Conservation (phyloP, 2,113 vertebrate genomes). For the Tyrannus savana region DNA sequence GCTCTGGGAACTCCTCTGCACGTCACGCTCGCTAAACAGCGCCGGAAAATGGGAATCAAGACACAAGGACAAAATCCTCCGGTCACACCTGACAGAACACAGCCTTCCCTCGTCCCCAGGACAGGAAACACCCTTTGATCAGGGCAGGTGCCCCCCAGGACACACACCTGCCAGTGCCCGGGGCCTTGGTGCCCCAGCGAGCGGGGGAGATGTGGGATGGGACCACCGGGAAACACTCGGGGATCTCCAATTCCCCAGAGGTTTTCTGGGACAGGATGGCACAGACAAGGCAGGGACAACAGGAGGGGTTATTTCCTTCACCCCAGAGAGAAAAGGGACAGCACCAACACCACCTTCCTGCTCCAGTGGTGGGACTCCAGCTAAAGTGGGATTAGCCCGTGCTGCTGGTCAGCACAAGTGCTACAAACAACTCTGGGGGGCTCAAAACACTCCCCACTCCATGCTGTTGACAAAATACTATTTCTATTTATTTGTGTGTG, state of each 20-base stretch:
- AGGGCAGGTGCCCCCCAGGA: not conserved
- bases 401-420: not conserved
- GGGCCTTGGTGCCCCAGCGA: accelerated
- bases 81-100: not conserved
- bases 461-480: not conserved
- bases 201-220: not conserved
- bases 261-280: not conserved
- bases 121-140: conserved; percentile 6
- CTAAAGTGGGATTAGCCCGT: not conserved
- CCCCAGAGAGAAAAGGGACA: not conserved
- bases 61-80: not conserved
- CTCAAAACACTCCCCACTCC: not conserved
- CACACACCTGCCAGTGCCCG: not conserved
- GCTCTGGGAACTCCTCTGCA: not conserved
- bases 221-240: accelerated
- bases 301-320: not conserved
- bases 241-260: accelerated
- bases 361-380: not conserved
- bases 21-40: not conserved
- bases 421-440: not conserved
- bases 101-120: not conserved
- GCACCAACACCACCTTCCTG: not conserved
- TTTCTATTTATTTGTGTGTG: not conserved
- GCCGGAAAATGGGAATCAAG: not conserved
- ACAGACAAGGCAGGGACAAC: not conserved